phyloP scores from a whole-genome alignment of 1,140 invertebrate genomes.

The Oedothorax gibbosus region DNA sequence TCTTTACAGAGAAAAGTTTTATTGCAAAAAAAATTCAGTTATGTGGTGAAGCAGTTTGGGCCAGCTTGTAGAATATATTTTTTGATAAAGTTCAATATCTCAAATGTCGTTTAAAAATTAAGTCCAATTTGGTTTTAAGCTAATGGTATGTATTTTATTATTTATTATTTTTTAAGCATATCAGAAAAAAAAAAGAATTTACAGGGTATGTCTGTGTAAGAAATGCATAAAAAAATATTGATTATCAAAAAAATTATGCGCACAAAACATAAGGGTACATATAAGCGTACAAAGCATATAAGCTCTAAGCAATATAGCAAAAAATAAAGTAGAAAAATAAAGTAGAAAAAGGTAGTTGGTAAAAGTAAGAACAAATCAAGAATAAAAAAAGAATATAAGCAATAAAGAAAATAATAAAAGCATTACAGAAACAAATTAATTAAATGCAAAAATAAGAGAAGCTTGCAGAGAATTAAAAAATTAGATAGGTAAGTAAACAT shows the following conservation, averaged over 20 bases:
- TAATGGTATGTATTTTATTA: no score
- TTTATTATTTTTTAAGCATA: no score
- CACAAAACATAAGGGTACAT: no score
- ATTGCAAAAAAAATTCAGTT: no score
- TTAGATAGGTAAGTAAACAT: neutral
- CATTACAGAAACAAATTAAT: neutral
- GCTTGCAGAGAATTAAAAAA: neutral
- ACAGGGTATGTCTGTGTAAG: no score
- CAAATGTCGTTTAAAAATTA: neutral
- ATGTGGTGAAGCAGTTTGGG: no score
- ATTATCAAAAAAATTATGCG: no score
- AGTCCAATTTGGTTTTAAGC: neutral
- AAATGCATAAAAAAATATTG: no score
- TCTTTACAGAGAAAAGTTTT: neutral
- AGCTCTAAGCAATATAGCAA: neutral
- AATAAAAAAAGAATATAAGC: neutral
- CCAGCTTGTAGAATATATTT: no score
- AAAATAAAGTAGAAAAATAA: neutral
- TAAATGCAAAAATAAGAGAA: neutral
- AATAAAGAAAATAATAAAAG: neutral
- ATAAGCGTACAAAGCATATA: no score
- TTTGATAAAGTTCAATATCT: no score
- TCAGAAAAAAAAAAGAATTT: no score
- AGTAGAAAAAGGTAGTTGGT: neutral
- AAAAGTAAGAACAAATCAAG: neutral